These are phyloP conservation scores for Thalassarche chlororhynchos DNA, from an alignment of 2,113 vertebrate species.

Conservation along the genomic window DNA sequence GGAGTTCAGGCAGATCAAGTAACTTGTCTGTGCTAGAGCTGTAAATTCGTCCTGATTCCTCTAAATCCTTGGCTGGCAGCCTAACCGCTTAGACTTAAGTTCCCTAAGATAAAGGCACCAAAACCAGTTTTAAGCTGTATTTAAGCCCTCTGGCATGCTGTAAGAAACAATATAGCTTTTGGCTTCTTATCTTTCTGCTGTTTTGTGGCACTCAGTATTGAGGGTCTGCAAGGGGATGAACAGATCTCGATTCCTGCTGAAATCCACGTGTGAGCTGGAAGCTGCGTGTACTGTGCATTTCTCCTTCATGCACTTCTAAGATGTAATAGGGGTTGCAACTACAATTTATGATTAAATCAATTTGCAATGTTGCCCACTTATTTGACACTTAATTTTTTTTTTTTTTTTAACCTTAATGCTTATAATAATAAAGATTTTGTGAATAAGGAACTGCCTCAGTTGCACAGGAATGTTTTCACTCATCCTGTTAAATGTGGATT, in stretches of 20 bases:
- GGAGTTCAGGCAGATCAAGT: background rate
- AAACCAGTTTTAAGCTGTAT: background rate
- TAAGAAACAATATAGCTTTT: background rate
- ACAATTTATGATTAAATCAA: background rate
- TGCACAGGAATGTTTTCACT: background rate
- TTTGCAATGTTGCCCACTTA: background rate
- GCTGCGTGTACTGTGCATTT: background rate
- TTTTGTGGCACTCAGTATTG: background rate
- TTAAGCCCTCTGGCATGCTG: background rate
- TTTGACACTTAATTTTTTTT: background rate
- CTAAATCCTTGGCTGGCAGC: background rate
- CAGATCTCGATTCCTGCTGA: background rate
- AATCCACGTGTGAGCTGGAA: background rate
- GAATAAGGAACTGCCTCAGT: background rate
- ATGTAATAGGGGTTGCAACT: background rate
- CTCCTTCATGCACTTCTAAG: background rate
- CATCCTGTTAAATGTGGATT: background rate
- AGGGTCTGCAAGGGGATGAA: background rate
- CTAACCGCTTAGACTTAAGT: background rate
- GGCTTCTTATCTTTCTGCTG: background rate
- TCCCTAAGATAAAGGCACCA: background rate
- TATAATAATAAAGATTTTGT: background rate
- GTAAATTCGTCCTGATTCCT: background rate
- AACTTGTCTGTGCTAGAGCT: background rate
- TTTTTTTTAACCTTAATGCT: background rate